phyloP scores from a whole-genome alignment of 2,113 vertebrate species.

The Phylloscopus whistleri region DNA sequence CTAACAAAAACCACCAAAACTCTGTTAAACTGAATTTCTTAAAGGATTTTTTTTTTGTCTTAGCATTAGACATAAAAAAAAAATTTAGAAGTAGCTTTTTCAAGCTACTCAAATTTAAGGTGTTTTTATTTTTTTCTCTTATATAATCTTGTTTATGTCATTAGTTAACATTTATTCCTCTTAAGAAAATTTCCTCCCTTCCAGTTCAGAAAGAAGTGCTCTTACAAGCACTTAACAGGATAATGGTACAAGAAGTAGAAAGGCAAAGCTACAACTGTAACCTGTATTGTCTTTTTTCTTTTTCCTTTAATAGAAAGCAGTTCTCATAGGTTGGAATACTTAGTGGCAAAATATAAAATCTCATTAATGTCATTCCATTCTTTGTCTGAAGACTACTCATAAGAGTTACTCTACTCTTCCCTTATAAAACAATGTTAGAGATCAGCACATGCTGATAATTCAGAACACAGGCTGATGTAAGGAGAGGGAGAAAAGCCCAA shows the following conservation, averaged over 20 bases:
- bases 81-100: background rate
- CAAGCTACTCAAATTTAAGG: background rate
- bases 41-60: background rate
- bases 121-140: background rate
- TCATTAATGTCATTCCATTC: background rate
- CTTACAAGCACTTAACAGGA: background rate
- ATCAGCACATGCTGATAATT: background rate
- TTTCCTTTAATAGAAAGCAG: background rate
- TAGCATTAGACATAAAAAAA: background rate
- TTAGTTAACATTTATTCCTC: background rate
- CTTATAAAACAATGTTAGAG: background rate
- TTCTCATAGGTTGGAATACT: background rate
- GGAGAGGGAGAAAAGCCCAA: background rate
- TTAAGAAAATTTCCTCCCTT: background rate
- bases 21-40: background rate
- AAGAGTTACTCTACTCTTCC: background rate
- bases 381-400: background rate
- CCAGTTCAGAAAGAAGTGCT: background rate
- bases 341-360: background rate
- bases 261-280: background rate
- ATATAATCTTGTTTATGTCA: background rate
- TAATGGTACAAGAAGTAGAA: background rate
- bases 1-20: accelerated
- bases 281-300: background rate
- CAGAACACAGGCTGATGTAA: background rate